Conservation (phyloP, 1,140 invertebrate genomes). For the Ruditapes philippinarum region DNA sequence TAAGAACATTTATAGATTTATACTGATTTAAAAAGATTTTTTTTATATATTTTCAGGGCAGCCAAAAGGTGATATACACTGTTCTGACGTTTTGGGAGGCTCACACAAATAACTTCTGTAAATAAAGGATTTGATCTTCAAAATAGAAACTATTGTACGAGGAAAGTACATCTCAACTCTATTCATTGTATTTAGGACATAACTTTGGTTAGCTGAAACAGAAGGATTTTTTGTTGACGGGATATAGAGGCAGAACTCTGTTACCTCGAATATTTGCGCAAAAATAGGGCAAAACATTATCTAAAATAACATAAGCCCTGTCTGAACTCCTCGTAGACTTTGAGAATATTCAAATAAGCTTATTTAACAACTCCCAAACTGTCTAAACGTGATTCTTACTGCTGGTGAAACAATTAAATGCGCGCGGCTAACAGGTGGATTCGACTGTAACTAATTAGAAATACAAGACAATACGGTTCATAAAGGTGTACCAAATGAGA, state of each 20-base stretch:
- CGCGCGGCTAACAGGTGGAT: neutral
- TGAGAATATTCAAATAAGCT: constrained; percentile 1
- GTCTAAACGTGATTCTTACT: neutral
- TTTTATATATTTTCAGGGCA: no score
- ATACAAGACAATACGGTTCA: neutral
- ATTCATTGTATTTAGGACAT: no score
- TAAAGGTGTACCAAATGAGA: neutral
- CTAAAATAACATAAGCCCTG: neutral
- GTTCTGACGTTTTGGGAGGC: no score
- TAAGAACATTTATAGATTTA: no score
- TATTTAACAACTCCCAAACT: neutral
- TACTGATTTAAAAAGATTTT: no score
- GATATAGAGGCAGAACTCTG: neutral
- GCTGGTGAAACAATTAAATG: neutral
- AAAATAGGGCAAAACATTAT: neutral
- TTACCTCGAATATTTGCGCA: neutral
- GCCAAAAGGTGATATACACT: no score
- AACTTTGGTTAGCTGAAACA: neutral
- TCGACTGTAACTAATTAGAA: neutral
- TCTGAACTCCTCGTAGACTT: neutral
- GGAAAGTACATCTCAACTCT: no score
- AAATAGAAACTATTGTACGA: no score
- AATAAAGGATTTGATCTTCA: no score
- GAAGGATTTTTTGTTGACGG: neutral
- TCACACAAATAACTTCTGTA: no score